Base-by-base conservation (phyloP, 1,140 invertebrate genomes). In the Scylla paramamosain region DNA sequence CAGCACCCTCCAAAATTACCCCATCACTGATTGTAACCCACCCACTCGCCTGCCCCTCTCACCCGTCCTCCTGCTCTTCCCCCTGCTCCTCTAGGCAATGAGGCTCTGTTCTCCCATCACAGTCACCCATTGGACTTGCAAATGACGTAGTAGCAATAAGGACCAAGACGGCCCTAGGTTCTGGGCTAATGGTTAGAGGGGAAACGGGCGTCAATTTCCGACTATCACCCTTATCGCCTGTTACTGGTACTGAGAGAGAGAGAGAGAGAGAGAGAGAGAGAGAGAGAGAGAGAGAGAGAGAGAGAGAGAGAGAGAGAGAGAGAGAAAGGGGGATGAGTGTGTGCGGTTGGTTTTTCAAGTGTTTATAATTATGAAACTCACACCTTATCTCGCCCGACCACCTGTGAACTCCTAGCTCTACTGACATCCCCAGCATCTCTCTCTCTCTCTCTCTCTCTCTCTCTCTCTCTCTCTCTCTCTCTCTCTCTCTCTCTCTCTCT, bases 81-180 rank as follows among this genome's bases (percentile, higher is more conserved):
- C 10, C 52, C 52, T 59, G 2, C 52, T 59, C 67, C 67, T 77
- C 67, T 59, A 39, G 39, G 52, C 52, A 59, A 59, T 59, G 16
- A 20, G 12, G 12, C 16, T 59, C 12, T 59, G 52, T 20, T n/a
- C 67, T 20, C 67, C 67, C 67, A 77, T 77, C n/a, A 39, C 39
- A 77, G 67, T 77, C 67, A n/a, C 67, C 67, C 67, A 77, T 77
- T 77, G 12, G 67, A 77, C 67, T 77, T 77, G 67, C 67, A 77
- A 77, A 77, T 77, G 67, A n/a, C 67, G 67, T 77, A 77, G n/a
- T n/a, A 77, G 67, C 67, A 77, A 77, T 77, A 77, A 77, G 67
- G 20, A 77, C 20, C 20, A 77, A 77, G 25, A 77, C 67, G 67
- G 67, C 20, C 67, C 20, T 7, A n/a, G 25, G 20, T n/a, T 77